These are phyloP conservation scores for Patella caerulea DNA, from an alignment of 2,888 invertebrate species.

Conservation along the genomic window DNA sequence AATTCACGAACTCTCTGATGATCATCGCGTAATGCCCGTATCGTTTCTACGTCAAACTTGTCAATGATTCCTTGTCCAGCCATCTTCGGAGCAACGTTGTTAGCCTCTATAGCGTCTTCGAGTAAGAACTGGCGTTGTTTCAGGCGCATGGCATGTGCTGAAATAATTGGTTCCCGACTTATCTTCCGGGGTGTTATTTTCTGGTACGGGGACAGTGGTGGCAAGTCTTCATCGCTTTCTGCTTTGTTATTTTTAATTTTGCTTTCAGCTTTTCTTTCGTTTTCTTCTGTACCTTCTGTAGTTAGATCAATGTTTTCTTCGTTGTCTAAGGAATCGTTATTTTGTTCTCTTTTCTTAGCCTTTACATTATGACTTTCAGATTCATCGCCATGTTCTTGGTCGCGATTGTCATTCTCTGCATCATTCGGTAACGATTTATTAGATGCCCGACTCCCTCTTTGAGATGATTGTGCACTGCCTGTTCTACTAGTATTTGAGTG, in stretches of 20 bases:
- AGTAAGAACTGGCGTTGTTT: background rate
- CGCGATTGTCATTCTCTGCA: too few species aligned
- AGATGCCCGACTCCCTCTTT: too few species aligned
- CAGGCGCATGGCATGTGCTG: background rate
- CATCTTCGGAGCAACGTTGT: background rate
- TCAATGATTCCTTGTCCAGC: background rate
- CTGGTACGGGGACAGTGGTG: background rate
- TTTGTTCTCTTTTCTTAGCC: too few species aligned
- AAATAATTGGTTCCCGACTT: background rate
- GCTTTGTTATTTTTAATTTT: background rate
- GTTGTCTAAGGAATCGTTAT: too few species aligned
- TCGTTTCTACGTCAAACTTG: background rate
- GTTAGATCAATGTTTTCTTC: too few species aligned
- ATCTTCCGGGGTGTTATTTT: background rate
- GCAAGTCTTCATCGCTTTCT: background rate
- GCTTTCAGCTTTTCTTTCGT: too few species aligned
- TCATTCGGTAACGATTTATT: too few species aligned
- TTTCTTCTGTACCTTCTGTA: too few species aligned
- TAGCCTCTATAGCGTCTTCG: background rate
- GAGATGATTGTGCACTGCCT: too few species aligned
- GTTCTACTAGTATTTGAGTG: too few species aligned
- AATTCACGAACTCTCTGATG: constrained; percentile 1
- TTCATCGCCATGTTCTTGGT: too few species aligned
- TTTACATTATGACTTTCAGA: too few species aligned
- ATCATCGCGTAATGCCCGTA: background rate